Conservation (phyloP, 2,888 invertebrate genomes). For the Dynastes maya region DNA sequence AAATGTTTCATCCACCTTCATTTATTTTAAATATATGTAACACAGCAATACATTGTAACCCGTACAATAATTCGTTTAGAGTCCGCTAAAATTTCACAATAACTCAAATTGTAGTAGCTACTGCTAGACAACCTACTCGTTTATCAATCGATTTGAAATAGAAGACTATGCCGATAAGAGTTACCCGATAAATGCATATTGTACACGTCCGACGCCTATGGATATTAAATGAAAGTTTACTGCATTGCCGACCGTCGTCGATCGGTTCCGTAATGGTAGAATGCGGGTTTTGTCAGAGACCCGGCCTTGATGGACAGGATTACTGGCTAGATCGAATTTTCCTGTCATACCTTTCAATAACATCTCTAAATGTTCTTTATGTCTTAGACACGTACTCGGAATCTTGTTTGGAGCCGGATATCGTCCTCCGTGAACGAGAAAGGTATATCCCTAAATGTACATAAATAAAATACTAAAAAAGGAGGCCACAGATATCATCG, state of each 20-base stretch:
- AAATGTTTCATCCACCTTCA: no score
- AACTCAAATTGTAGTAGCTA: no score
- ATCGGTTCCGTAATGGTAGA: constrained; percentile 63
- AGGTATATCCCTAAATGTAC: constrained; percentile 14
- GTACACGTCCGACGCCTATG: constrained; percentile 69
- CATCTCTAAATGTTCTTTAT: constrained; percentile 50
- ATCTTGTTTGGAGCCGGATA: constrained; percentile 42
- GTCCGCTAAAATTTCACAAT: no score
- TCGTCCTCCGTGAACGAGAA: constrained; percentile 32
- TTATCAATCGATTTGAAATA: no score
- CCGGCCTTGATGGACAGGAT: constrained; percentile 63
- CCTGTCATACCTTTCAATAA: constrained; percentile 52
- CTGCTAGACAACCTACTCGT: no score
- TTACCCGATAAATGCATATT: constrained; percentile 49
- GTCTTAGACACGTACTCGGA: constrained; percentile 41
- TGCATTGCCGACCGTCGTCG: constrained; percentile 60
- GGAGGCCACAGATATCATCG: no score
- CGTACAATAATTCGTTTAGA: no score
- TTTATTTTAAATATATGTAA: no score
- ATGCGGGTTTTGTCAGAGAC: constrained; percentile 64
- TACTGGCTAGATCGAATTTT: constrained; percentile 58
- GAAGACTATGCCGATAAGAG: background rate
- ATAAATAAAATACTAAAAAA: constrained; percentile 13
- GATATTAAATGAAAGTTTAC: constrained; percentile 69
- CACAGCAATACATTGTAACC: no score